Evolutionary conservation across 2,797 vertebrate genomes (phyloP).

Genomic region (Peromyscus nudipes): DNA sequence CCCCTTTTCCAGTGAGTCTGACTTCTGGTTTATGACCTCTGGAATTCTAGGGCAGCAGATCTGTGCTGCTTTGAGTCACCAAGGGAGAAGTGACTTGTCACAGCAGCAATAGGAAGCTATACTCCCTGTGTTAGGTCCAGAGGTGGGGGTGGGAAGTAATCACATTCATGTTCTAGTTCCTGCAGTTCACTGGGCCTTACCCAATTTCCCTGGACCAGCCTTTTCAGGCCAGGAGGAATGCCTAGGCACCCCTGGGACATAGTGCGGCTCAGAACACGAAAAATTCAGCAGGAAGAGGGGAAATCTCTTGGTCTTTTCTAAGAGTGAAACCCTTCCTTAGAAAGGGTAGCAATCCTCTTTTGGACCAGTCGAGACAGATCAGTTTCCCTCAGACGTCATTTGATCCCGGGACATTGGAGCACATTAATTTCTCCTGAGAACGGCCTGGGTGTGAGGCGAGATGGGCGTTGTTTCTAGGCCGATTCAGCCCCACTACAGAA

Average conservation of each 20-base stretch:
- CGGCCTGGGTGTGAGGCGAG: accelerated
- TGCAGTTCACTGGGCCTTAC: accelerated
- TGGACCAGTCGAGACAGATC: not conserved
- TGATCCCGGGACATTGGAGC: too few species aligned
- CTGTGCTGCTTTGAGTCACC: accelerated
- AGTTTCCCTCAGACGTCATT: not conserved
- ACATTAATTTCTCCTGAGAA: not conserved
- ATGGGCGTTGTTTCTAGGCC: accelerated
- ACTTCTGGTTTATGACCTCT: not conserved
- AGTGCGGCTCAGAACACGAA: too few species aligned
- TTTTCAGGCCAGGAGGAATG: too few species aligned
- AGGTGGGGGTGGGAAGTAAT: accelerated
- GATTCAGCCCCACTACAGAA: not conserved
- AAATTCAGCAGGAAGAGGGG: not conserved
- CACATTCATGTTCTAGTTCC: not conserved
- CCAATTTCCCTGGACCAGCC: accelerated
- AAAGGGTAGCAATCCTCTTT: not conserved
- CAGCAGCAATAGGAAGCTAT: too few species aligned
- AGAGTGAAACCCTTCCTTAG: not conserved
- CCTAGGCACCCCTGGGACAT: accelerated
- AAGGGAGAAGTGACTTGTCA: accelerated
- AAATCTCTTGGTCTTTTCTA: not conserved
- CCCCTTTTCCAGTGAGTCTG: not conserved
- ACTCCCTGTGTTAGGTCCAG: accelerated
- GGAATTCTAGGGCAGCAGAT: accelerated